A percentile compares a stretch with the other conserved stretches of the same genome.
These are phyloP conservation scores for Aphelocoma californica DNA, from an alignment of 2,797 vertebrate genomes.

Conservation along the genomic window DNA sequence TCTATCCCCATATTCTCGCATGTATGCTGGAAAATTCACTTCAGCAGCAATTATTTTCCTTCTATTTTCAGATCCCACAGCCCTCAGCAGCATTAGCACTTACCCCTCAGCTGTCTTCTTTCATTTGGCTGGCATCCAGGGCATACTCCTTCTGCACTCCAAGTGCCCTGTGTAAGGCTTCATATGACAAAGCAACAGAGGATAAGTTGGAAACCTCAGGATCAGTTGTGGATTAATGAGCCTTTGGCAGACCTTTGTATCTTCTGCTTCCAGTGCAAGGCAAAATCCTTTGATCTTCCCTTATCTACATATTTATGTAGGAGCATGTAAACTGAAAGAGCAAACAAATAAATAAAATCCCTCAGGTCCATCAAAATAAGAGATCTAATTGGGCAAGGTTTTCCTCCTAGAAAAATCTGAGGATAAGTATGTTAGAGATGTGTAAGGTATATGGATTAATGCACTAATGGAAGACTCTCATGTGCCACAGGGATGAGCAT, in stretches of 20 bases:
- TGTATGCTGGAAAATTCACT: background rate
- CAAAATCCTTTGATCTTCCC: background rate
- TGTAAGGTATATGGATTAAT: background rate
- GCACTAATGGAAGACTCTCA: background rate
- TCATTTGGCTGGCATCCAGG: background rate
- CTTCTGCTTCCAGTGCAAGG: background rate
- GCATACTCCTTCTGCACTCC: background rate
- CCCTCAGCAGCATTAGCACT: background rate
- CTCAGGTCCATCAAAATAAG: background rate
- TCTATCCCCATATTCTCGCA: background rate
- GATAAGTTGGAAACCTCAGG: background rate
- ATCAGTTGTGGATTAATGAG: background rate
- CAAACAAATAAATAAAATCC: slow-evolving; percentile 8
- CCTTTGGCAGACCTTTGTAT: background rate
- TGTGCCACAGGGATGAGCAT: background rate
- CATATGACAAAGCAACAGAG: background rate
- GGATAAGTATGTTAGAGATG: background rate
- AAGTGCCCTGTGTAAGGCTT: background rate
- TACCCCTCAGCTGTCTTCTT: background rate
- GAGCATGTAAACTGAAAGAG: background rate
- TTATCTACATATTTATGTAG: background rate
- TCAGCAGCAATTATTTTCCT: slow-evolving; percentile 7
- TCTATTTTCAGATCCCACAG: slow-evolving; percentile 20
- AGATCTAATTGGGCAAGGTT: background rate
- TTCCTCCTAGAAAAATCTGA: background rate